Base-by-base conservation (phyloP, 2,113 vertebrate genomes). In the Heptranchias perlo region DNA sequence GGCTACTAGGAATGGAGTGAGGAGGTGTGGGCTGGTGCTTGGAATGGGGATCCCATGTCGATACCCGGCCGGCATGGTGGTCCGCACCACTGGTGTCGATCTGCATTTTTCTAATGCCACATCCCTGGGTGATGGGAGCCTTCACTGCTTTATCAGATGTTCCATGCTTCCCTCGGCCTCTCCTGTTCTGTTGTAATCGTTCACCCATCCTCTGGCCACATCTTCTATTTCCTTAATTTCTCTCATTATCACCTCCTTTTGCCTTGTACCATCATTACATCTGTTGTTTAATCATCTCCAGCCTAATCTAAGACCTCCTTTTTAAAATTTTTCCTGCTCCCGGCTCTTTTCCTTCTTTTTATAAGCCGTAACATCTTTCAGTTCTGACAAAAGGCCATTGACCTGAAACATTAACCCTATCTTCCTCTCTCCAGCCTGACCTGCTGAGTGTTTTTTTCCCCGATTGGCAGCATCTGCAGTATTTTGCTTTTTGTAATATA, bases 401-500 rank as follows among this genome's bases (percentile, higher is more conserved):
- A 54, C 69, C 69, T 78, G 23, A 78, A 78, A 4, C 13, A 39
- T 18, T n/a, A 39, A 44, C 0, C 78, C n/a, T 78, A 39, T n/a
- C 11, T 39, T 5, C 73, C n/a, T 62, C 58, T 93, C 35, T 39
- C 54, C 89, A 10, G 1, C 35, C 58, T 93, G 5, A 93, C 35
- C 58, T 39, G 35, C 89, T 58, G 18, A n/a, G 54, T n/a, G n/a
- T n/a, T 93, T 62, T 1, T 16, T n/a, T 18, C 16, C 58, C 23
- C 39, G 1, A 62, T 62, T 39, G n/a, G 11, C 31, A 21, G 4
- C 31, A 35, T n/a, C 35, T 62, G 4, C 89, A 62, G 89, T 2
- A 39, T 62, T 62, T 62, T 21, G 16, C 35, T 91, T 54, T 5
- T 25, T 54, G 54, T 65, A 49, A 44, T 18, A 96, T 96, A 96